These are phyloP conservation scores for Rhabdornis inornatus DNA, from an alignment of 2,113 vertebrate genomes.

Conservation along the genomic window DNA sequence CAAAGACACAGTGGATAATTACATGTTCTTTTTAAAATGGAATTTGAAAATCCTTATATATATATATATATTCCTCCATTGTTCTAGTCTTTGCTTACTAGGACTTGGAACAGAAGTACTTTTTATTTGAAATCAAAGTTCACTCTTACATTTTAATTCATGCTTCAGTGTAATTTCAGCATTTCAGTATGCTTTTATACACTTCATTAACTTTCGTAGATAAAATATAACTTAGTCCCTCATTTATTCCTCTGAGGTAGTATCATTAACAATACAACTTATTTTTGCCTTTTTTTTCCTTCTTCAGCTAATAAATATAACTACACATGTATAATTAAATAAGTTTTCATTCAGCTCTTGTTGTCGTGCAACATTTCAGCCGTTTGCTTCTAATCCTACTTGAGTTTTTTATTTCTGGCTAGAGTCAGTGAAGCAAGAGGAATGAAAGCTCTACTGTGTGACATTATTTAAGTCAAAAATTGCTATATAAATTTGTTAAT, in stretches of 20 bases:
- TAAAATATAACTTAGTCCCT: constrained; percentile 9
- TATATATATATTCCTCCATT: neutral
- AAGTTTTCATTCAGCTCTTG: neutral
- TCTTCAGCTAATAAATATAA: constrained; percentile 22
- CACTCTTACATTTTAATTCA: neutral
- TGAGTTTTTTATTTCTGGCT: neutral
- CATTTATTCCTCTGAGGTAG: constrained; percentile 7
- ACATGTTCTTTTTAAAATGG: neutral
- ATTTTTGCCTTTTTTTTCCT: constrained; percentile 11
- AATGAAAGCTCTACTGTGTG: neutral
- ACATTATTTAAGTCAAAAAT: neutral
- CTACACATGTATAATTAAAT: neutral
- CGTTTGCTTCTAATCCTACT: neutral
- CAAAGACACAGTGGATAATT: neutral
- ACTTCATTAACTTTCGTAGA: constrained; percentile 21
- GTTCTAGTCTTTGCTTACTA: neutral
- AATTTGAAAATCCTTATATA: neutral
- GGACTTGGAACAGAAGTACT: neutral
- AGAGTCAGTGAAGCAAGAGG: neutral
- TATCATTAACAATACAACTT: neutral
- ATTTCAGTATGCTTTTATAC: constrained; percentile 9
- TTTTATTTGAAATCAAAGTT: neutral
- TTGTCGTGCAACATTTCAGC: neutral
- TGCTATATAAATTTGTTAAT: neutral
- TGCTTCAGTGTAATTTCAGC: constrained; percentile 11